Percentiles rank a stretch among this genome's conserved stretches.
phyloP scores from a whole-genome alignment of 2,797 vertebrate species.

The Atherinosoma microstoma region DNA sequence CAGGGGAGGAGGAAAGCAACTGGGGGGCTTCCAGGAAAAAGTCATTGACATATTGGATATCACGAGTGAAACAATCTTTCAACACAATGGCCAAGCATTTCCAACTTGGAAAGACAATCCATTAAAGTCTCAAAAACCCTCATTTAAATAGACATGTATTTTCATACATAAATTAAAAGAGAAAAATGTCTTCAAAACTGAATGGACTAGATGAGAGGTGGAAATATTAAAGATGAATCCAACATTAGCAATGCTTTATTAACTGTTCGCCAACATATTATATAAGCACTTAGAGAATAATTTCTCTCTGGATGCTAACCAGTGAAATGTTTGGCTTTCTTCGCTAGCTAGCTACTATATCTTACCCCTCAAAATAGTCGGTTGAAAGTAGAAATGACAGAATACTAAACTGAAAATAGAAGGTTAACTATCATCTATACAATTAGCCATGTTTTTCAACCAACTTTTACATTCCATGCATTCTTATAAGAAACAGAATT shows the following conservation, averaged over 20 bases:
- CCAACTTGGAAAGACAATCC: neutral
- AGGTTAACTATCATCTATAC: neutral
- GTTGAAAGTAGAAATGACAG: no score
- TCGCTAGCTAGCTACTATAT: no score
- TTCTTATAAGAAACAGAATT: no score
- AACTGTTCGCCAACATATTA: no score
- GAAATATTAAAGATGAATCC: neutral
- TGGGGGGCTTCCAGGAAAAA: neutral
- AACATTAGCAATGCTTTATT: neutral
- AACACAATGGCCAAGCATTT: neutral
- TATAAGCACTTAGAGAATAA: no score
- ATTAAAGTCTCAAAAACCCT: neutral
- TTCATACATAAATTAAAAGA: neutral
- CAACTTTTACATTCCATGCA: neutral
- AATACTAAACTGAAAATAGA: no score
- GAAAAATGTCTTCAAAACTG: neutral
- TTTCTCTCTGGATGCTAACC: no score
- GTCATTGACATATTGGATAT: neutral
- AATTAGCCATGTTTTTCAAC: no score
- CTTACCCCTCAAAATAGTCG: no score
- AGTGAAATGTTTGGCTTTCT: no score
- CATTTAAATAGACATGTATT: neutral
- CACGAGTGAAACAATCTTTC: neutral
- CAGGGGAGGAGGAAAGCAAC: neutral
- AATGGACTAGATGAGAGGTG: neutral